A percentile compares a stretch with the other conserved stretches of the same genome.
Conservation (phyloP, 2,113 vertebrate species). For the Delphinus delphis region DNA sequence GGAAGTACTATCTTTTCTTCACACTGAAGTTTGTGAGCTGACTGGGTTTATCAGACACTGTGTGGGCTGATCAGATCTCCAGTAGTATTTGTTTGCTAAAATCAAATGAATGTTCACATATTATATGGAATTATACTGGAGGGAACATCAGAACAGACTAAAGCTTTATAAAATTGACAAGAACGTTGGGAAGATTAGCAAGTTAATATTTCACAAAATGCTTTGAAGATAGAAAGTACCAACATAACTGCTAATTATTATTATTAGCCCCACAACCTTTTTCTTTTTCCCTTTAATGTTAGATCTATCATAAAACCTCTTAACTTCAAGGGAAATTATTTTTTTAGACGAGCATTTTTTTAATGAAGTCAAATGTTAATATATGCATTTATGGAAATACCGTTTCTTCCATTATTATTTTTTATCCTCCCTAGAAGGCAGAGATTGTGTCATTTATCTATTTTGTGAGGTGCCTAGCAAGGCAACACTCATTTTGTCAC, state of each 20-base stretch:
- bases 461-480: neutral
- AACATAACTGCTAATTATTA: constrained; percentile 69
- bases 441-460: neutral
- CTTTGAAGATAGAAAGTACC: constrained; percentile 71
- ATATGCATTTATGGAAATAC: constrained; percentile 42
- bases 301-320: constrained; percentile 33
- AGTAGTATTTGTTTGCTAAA: neutral
- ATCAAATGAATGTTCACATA: neutral
- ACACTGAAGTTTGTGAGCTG: neutral
- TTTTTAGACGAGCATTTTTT: constrained; percentile 54
- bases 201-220: constrained; percentile 62
- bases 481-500: neutral
- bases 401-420: constrained; percentile 36
- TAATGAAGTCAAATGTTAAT: constrained; percentile 62
- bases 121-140: constrained; percentile 9
- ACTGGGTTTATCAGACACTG: neutral
- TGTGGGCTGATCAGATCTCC: neutral
- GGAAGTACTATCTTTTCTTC: neutral
- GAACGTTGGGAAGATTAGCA: constrained; percentile 44
- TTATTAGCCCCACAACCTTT: constrained; percentile 50
- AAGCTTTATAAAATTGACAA: constrained; percentile 52
- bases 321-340: constrained; percentile 67
- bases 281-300: constrained; percentile 47
- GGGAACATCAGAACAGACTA: constrained; percentile 41
- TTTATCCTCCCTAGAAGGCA: constrained; percentile 25